A percentile compares a stretch with the other conserved stretches of the same genome.
Conservation (phyloP, 92 coral and sea anemone species). For the Porites divaricata region DNA sequence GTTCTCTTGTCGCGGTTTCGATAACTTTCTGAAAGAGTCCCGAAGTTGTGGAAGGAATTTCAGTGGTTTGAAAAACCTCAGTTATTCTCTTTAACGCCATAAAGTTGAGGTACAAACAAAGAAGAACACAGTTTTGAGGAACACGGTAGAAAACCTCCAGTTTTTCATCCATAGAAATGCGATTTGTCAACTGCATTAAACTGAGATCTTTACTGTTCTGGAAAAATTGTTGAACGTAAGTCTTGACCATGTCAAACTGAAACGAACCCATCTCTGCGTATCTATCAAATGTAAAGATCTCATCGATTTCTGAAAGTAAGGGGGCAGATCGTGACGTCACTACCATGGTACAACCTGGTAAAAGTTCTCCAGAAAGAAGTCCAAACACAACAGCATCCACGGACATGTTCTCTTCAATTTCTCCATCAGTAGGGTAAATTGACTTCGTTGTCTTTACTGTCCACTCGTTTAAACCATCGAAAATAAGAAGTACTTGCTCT, state of each 20-base stretch:
- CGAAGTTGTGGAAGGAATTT: conserved; percentile 33
- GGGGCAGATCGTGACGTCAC: conserved; percentile 59
- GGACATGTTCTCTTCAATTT: conserved; percentile 13
- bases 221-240: conserved; percentile 30
- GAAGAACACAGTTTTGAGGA: conserved; percentile 52
- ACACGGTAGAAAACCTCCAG: conserved; percentile 45
- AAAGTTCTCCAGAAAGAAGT: conserved; percentile 53
- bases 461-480: conserved; percentile 65
- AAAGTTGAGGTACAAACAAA: conserved; percentile 41
- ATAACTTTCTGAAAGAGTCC: conserved; percentile 17
- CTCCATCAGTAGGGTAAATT: neutral
- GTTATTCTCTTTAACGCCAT: conserved; percentile 6
- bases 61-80: neutral
- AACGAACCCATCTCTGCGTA: conserved; percentile 36
- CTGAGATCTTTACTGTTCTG: conserved; percentile 20
- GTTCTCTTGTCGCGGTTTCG: neutral
- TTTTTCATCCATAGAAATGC: conserved; percentile 35
- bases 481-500: conserved; percentile 44
- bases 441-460: neutral
- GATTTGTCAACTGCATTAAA: conserved; percentile 4
- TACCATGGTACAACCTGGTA: conserved; percentile 49
- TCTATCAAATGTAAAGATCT: conserved; percentile 32
- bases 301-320: conserved; percentile 16
- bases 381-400: conserved; percentile 33
- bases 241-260: conserved; percentile 23